Percentiles rank a stretch among this genome's conserved stretches.
Conservation (phyloP, 2,797 vertebrate species). For the Podarcis lilfordi region DNA sequence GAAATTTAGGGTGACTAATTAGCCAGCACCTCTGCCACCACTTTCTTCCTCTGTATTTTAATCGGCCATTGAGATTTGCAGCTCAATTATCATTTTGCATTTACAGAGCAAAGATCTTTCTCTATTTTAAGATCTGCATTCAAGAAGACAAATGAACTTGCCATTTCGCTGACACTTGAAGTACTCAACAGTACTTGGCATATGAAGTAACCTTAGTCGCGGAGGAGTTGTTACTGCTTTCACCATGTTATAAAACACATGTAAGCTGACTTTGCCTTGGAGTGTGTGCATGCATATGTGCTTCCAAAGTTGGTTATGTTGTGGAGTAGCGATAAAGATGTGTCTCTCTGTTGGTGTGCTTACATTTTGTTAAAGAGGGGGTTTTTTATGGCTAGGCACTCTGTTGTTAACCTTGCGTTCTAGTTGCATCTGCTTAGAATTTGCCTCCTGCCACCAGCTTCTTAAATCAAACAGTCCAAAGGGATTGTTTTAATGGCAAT, state of each 20-base stretch:
- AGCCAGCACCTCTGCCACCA: background rate
- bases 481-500: constrained; percentile 50
- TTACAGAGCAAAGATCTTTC: background rate
- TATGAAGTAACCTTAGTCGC: background rate
- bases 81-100: background rate
- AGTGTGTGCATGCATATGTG: background rate
- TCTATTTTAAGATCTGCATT: background rate
- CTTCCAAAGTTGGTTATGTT: constrained; percentile 41
- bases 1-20: background rate
- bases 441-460: constrained; percentile 55
- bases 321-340: constrained; percentile 33
- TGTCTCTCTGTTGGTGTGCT: constrained; percentile 40
- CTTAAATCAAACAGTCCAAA: constrained; percentile 52
- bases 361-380: constrained; percentile 37
- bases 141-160: background rate
- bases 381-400: constrained; percentile 40
- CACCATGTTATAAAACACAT: background rate
- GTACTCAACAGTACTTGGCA: background rate
- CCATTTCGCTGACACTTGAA: background rate
- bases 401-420: constrained; percentile 63
- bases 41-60: background rate
- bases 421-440: constrained; percentile 66
- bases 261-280: background rate
- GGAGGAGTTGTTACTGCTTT: background rate
- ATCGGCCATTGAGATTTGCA: background rate